Evolutionary conservation across 2,113 vertebrate species (phyloP).

Genomic region (Synchiropus splendidus): DNA sequence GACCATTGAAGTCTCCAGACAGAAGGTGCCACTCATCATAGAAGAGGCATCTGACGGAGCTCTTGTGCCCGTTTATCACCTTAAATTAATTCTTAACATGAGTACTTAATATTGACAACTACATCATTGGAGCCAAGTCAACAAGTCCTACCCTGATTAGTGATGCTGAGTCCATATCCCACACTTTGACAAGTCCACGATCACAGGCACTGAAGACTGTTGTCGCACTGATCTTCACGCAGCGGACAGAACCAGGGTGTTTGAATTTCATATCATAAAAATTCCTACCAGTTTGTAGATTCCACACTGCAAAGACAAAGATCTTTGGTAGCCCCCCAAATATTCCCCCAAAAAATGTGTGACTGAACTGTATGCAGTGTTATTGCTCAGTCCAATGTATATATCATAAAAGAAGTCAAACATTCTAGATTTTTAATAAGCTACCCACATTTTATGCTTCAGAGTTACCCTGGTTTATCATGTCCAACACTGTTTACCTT

Average conservation of each 20-base stretch:
- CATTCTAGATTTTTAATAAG: not conserved
- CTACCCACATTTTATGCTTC: not conserved
- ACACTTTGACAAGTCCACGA: slow-evolving; percentile 76
- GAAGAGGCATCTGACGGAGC: slow-evolving; percentile 73
- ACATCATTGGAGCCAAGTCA: too few species aligned
- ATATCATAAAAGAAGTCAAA: not conserved
- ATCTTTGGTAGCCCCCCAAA: too few species aligned
- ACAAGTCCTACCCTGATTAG: slow-evolving; percentile 69
- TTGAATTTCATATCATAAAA: slow-evolving; percentile 67
- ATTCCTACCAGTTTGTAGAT: slow-evolving; percentile 65
- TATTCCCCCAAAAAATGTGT: too few species aligned
- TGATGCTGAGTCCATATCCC: slow-evolving; percentile 56
- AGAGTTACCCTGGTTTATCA: too few species aligned
- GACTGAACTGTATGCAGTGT: not conserved
- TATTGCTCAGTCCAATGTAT: not conserved
- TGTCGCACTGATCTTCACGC: slow-evolving; percentile 61
- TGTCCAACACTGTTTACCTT: slow-evolving; percentile 71
- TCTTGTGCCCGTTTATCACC: slow-evolving; percentile 70
- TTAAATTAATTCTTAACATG: slow-evolving; percentile 20
- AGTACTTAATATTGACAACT: too few species aligned
- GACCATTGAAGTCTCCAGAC: slow-evolving; percentile 69
- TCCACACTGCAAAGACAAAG: slow-evolving; percentile 72
- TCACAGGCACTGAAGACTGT: slow-evolving; percentile 73
- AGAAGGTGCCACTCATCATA: slow-evolving; percentile 78
- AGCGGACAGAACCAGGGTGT: slow-evolving; percentile 65